Base-by-base conservation (phyloP, 2,113 vertebrate species). In the Trochalopteron elliotii region DNA sequence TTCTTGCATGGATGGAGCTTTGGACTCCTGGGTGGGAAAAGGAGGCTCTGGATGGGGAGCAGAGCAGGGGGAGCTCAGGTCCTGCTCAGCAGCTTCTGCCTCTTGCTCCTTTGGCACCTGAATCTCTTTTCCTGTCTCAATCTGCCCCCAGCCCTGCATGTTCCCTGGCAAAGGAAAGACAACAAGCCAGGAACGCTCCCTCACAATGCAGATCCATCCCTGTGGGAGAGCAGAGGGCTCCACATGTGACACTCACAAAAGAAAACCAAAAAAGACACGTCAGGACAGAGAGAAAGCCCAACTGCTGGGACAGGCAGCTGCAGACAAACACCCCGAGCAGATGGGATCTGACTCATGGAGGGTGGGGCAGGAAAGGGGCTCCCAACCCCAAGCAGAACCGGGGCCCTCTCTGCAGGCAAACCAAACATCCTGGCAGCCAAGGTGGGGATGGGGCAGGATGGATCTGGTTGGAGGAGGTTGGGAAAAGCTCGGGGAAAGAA, bases 361-460 rank as follows among this genome's bases (percentile, higher is more conserved):
- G 95, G 94, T 77, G 94, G 79, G 85, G 95, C 96, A 94, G 85
- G 85, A 93, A 95, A 92, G 95, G 94, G 92, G 95, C 67, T 93
- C 85, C 52, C 64, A 88, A 31, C 31, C 85, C 93, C 82, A 33
- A 33, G 24, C 65, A 50, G 49, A 45, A 56, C 4, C 24, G 6
- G 78, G 84, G 71, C 19, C 82, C 30, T 74, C 87, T 89, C 80
- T 12, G 10, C 53, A 50, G 87, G 63, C 53, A 91, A 77, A 72
- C 44, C 57, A 13, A 70, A 47, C 4, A 4, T 2, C 53, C 85
- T 79, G 75, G 76, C 83, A 87, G 91, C 49, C 1, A 0, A 74
- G 68, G 12, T 10, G 70, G 53, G 70, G 40, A 83, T 25, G 63
- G 50, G 83, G 79, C 71, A 63, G 76, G 80, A 93, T 19, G 71